Percentiles rank a stretch among this genome's conserved stretches.
These are phyloP conservation scores for Uria aalge DNA, from an alignment of 2,113 vertebrate genomes.

Conservation along the genomic window DNA sequence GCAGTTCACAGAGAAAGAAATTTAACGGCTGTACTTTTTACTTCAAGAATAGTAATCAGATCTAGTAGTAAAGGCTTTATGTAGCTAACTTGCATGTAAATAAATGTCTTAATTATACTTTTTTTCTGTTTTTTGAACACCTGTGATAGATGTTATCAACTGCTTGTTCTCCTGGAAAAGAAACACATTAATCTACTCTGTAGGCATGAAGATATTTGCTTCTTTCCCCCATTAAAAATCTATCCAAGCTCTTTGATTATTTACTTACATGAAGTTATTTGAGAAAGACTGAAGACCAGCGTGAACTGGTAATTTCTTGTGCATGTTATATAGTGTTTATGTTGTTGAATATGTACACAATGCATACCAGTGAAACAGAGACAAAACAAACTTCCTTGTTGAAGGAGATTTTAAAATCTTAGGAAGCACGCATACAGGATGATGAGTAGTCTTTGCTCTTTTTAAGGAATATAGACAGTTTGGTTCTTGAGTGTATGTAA, in stretches of 20 bases:
- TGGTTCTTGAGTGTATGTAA: not conserved
- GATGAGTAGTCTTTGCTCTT: not conserved
- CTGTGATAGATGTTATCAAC: not conserved
- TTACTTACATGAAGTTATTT: not conserved
- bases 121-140: not conserved
- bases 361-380: not conserved
- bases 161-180: not conserved
- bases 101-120: not conserved
- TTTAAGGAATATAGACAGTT: not conserved
- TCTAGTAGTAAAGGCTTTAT: rapidly evolving
- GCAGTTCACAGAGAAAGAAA: not conserved
- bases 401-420: not conserved
- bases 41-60: not conserved
- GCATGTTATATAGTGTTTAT: not conserved
- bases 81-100: not conserved
- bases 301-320: not conserved
- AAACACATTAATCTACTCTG: not conserved
- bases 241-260: not conserved
- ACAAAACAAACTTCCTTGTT: not conserved
- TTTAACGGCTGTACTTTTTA: not conserved
- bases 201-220: not conserved
- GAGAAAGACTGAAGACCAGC: not conserved
- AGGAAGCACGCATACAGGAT: not conserved
- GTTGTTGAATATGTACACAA: not conserved
- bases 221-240: not conserved